A percentile compares a stretch with the other conserved stretches of the same genome.
These are phyloP conservation scores for Drosophila serrata DNA, from an alignment of 1,140 invertebrate species.

Conservation along the genomic window DNA sequence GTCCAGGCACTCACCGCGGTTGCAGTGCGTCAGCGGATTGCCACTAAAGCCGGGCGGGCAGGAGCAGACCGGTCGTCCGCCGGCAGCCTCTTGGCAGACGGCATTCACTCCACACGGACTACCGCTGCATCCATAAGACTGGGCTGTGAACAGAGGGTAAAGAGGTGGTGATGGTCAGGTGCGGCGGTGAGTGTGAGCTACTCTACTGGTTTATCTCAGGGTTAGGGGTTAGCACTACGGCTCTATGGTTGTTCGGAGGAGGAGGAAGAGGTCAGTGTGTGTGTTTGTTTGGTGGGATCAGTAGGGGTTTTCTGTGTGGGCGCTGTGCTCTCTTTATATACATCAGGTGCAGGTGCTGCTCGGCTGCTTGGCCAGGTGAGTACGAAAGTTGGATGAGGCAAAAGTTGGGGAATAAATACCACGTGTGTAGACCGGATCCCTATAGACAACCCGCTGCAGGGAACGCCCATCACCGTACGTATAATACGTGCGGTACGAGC, in stretches of 20 bases:
- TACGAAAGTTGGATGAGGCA: not conserved
- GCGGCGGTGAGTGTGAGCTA: slow-evolving; percentile 4
- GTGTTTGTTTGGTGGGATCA: not conserved
- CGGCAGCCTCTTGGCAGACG: slow-evolving; percentile 87
- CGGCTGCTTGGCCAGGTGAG: not conserved
- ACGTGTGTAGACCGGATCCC: slow-evolving; percentile 71
- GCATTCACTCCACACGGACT: slow-evolving; percentile 88
- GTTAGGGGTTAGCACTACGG: slow-evolving; percentile 24
- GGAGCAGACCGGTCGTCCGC: slow-evolving; percentile 89
- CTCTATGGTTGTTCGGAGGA: not conserved
- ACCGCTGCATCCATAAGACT: slow-evolving; percentile 76
- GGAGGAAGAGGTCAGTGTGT: not conserved
- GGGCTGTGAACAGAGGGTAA: slow-evolving; percentile 25
- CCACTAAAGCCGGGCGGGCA: slow-evolving; percentile 90
- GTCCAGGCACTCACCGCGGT: slow-evolving; percentile 88
- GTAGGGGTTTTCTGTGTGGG: not conserved
- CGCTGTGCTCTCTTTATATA: slow-evolving; percentile 31
- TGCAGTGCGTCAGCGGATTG: slow-evolving; percentile 89
- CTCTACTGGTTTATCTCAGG: not conserved
- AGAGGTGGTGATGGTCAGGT: slow-evolving; percentile 25
- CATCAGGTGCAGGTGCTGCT: slow-evolving; percentile 20
- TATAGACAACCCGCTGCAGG: slow-evolving; percentile 71
- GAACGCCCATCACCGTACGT: slow-evolving; percentile 72
- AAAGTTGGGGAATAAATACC: slow-evolving; percentile 59
- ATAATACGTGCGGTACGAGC: slow-evolving; percentile 75